phyloP scores from a whole-genome alignment of 2,888 invertebrate species.

The Drosophila affinis region DNA sequence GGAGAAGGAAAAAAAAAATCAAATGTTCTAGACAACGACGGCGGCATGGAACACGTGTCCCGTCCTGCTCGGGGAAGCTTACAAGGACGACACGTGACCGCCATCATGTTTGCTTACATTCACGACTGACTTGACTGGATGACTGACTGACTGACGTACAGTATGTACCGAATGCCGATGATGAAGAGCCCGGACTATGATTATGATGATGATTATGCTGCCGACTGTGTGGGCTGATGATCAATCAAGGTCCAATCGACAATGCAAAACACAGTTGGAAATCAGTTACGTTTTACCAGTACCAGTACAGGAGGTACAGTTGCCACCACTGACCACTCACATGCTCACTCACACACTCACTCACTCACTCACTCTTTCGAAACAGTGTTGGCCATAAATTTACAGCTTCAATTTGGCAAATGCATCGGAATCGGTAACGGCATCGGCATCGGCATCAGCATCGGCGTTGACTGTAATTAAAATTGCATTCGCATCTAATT shows the following conservation, averaged over 20 bases:
- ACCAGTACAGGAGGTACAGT: constrained; percentile 40
- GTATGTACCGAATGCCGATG: constrained; percentile 58
- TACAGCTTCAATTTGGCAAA: constrained; percentile 73
- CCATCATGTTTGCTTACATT: constrained; percentile 84
- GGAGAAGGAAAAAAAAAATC: constrained; percentile 25
- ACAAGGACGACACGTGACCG: constrained; percentile 82
- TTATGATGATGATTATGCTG: constrained; percentile 6
- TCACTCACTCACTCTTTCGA: constrained; percentile 18
- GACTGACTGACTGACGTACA: constrained; percentile 69
- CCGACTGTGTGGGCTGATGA: constrained; percentile 52
- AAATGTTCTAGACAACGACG: constrained; percentile 68
- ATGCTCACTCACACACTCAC: background rate
- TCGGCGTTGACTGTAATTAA: constrained; percentile 75
- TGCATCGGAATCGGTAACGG: constrained; percentile 59
- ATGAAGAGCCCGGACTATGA: constrained; percentile 24
- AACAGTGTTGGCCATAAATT: constrained; percentile 66
- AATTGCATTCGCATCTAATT: constrained; percentile 84
- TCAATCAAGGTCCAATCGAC: constrained; percentile 75
- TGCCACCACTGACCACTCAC: constrained; percentile 3
- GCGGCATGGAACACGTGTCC: constrained; percentile 79
- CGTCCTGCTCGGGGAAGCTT: constrained; percentile 65
- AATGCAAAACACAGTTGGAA: constrained; percentile 45
- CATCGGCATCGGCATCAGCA: constrained; percentile 42
- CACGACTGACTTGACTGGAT: constrained; percentile 76
- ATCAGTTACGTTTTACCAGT: constrained; percentile 60